These are phyloP conservation scores for Corythornis madagascariensis DNA, from an alignment of 2,113 vertebrate genomes.

Conservation along the genomic window DNA sequence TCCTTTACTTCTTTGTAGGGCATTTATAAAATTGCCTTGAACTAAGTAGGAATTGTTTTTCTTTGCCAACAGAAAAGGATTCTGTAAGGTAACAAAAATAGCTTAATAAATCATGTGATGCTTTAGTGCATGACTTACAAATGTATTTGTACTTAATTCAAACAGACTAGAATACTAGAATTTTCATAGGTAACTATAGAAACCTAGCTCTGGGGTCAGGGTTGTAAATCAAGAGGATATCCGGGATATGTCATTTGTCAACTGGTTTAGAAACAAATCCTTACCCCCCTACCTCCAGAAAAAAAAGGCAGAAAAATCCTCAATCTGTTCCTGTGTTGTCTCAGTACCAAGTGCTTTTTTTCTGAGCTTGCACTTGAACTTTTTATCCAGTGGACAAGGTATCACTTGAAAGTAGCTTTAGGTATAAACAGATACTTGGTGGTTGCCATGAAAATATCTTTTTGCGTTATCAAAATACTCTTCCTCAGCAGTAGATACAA, in stretches of 20 bases:
- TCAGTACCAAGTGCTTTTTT: neutral
- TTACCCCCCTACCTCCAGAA: neutral
- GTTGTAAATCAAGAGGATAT: constrained; percentile 5
- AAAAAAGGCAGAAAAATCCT: neutral
- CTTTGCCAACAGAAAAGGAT: neutral
- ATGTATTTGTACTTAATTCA: neutral
- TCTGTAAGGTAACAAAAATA: constrained; percentile 17
- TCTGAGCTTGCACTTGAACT: neutral
- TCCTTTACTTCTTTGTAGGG: neutral
- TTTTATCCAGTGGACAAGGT: neutral
- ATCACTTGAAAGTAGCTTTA: neutral
- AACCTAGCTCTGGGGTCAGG: neutral
- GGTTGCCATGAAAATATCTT: neutral
- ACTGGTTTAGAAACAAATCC: neutral
- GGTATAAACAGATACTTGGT: neutral
- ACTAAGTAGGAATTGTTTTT: constrained; percentile 10
- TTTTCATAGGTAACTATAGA: neutral
- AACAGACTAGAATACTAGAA: neutral
- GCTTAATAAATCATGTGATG: constrained; percentile 6
- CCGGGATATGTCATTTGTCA: neutral
- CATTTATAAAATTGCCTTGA: constrained; percentile 35
- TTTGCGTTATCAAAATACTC: neutral
- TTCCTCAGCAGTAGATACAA: neutral
- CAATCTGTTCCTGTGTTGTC: neutral
- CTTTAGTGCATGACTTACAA: neutral